Evolutionary conservation across 1,140 invertebrate species (phyloP), one percentile per base, ranked within the genome.

Genomic region (Triops cancriformis): DNA sequence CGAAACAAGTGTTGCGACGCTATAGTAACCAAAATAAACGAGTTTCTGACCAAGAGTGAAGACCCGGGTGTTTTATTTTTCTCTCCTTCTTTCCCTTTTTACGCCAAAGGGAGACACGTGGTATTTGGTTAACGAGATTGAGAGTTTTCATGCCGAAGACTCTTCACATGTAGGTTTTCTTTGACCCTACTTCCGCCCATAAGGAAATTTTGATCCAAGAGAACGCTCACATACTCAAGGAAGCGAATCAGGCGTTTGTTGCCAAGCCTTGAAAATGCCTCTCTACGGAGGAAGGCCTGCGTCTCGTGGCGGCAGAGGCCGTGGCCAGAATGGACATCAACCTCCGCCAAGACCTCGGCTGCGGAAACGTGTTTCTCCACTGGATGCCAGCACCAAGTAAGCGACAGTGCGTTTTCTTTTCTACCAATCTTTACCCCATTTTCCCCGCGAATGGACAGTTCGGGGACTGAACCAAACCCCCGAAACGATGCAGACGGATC

Each of bases 331-430:
- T 64, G 51, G 51, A 64, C 51, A 64, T 6, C 51, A 64, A 64
- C 51, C 51, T n/a, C 51, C 51, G 14, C 51, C 51, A 64, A 64
- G 51, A 64, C 51, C 51, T 64, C 14, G 51, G 6, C 51, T 64
- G 18, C 14, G 51, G 51, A 64, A 64, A 64, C 14, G 51, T n/a
- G 51, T 64, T 64, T 64, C 51, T 64, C 51, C 51, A 64, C n/a
- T 64, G 51, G 51, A 64, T 64, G 51, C 51, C 51, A 64, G 51
- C 51, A 18, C 51, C 51, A 64, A 64, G 51, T 64, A 64, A 64
- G 51, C 7, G 2, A 37, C 2, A 37, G 7, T 37, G 31, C 51
- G 6, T 64, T 64, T 64, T 23, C 23, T 64, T 23, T 64, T 18
- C 18, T 64, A 23, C 9, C 51, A 7, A 37, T 37, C n/a, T n/a